Conservation (phyloP, 2,888 invertebrate species). For the Chrysotoxum bicinctum region DNA sequence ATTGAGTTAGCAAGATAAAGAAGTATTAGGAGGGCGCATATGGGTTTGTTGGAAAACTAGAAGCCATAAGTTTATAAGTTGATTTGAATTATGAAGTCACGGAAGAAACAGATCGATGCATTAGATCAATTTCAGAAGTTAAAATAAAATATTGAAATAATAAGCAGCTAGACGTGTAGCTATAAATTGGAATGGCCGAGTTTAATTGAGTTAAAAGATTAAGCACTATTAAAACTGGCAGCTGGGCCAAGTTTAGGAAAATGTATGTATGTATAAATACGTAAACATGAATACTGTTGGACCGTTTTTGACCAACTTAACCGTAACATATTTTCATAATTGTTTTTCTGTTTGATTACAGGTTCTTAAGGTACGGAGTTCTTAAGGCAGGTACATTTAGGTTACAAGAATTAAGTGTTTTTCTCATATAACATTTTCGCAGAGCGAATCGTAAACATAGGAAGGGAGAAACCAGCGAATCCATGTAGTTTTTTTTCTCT, state of each 20-base stretch:
- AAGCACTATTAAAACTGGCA: neutral
- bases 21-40: conserved; percentile 11
- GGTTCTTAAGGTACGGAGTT: too few species aligned
- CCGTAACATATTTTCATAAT: too few species aligned
- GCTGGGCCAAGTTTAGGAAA: neutral
- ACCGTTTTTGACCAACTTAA: too few species aligned
- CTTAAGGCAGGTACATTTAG: too few species aligned
- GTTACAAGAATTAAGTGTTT: too few species aligned
- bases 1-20: conserved; percentile 12
- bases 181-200: neutral
- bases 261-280: too few species aligned
- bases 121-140: conserved; percentile 1
- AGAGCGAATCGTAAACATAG: too few species aligned
- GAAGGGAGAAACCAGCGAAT: too few species aligned
- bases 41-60: conserved; percentile 6
- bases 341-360: too few species aligned
- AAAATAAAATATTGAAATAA: neutral
- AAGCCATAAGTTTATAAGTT: conserved; percentile 16
- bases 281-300: too few species aligned
- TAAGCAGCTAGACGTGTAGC: neutral
- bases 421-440: too few species aligned
- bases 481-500: too few species aligned
- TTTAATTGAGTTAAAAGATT: neutral
- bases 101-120: neutral
- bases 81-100: neutral